Percentiles rank a stretch among this genome's conserved stretches.
phyloP scores from a whole-genome alignment of 2,888 invertebrate genomes.

The Leptinotarsa juncta region DNA sequence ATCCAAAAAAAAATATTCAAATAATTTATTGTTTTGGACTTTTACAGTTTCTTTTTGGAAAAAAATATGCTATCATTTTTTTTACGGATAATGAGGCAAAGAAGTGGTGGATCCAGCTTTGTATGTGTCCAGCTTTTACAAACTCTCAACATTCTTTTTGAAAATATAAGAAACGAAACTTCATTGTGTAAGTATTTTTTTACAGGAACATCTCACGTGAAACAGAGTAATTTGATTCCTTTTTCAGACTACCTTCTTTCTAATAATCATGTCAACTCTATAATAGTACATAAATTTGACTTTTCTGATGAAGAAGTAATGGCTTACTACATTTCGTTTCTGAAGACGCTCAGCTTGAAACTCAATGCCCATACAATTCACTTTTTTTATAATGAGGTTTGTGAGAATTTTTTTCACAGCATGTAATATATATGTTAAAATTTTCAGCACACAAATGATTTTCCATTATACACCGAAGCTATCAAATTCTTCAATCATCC shows the following conservation, averaged over 20 bases:
- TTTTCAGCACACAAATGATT: slow-evolving; percentile 94
- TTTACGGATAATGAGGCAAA: slow-evolving; percentile 96
- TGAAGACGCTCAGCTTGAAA: slow-evolving; percentile 97
- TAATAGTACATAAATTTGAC: slow-evolving; percentile 99
- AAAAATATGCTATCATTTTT: slow-evolving; percentile 99
- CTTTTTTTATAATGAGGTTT: slow-evolving; percentile 99
- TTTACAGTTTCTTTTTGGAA: slow-evolving; percentile 95
- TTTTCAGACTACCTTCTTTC: slow-evolving; percentile 95
- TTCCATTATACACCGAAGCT: slow-evolving; percentile 98
- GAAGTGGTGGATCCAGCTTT: slow-evolving; percentile 91
- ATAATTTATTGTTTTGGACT: slow-evolving; percentile 20
- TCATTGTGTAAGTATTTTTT: slow-evolving; percentile 88
- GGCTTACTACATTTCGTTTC: slow-evolving; percentile 99
- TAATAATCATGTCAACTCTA: slow-evolving; percentile 99
- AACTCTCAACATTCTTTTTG: slow-evolving; percentile 98
- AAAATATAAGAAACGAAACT: slow-evolving; percentile 98
- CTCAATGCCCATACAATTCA: slow-evolving; percentile 98
- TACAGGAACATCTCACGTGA: neutral
- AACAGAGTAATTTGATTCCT: slow-evolving; percentile 49
- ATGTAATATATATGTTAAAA: neutral
- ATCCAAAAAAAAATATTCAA: too few relatives aligned
- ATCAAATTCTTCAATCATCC: slow-evolving; percentile 99
- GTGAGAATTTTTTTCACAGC: slow-evolving; percentile 41
- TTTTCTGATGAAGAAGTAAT: slow-evolving; percentile 99
- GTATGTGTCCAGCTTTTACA: slow-evolving; percentile 98